Conservation (phyloP, 2,113 vertebrate genomes). For the Mastomys natalensis region DNA sequence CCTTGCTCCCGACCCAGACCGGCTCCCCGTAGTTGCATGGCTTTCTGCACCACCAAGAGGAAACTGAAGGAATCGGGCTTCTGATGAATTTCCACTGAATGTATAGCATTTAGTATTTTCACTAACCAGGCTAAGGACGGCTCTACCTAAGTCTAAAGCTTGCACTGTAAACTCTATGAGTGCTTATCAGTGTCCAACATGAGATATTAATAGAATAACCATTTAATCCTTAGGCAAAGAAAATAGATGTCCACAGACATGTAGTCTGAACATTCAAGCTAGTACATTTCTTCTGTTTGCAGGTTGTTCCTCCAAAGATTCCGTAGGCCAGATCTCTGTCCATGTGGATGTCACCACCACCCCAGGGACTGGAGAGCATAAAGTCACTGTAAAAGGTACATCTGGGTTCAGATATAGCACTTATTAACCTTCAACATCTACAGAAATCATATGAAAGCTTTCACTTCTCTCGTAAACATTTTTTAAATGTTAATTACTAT, state of each 20-base stretch:
- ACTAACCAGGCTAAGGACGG: neutral
- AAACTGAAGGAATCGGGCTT: neutral
- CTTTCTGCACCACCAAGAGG: too few relatives aligned
- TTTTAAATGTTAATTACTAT: neutral
- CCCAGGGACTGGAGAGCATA: slow-evolving; percentile 97
- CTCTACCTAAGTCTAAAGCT: neutral
- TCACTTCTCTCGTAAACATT: neutral
- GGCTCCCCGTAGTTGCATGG: too few relatives aligned
- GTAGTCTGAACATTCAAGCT: neutral
- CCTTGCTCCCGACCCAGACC: too few relatives aligned
- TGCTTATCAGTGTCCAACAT: neutral
- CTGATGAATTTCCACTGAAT: neutral
- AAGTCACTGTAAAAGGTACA: slow-evolving; percentile 97
- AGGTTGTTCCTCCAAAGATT: slow-evolving; percentile 90
- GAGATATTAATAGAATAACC: neutral
- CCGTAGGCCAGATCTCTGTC: slow-evolving; percentile 95
- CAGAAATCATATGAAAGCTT: neutral
- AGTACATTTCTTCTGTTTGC: slow-evolving; percentile 51
- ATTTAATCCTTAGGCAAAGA: neutral
- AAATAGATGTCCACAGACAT: neutral
- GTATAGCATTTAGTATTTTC: neutral
- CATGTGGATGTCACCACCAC: slow-evolving; percentile 95
- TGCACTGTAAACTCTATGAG: neutral
- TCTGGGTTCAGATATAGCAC: neutral
- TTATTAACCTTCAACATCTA: neutral